These are phyloP conservation scores for Leucophora obtusa DNA, from an alignment of 2,888 invertebrate genomes.

Conservation along the genomic window DNA sequence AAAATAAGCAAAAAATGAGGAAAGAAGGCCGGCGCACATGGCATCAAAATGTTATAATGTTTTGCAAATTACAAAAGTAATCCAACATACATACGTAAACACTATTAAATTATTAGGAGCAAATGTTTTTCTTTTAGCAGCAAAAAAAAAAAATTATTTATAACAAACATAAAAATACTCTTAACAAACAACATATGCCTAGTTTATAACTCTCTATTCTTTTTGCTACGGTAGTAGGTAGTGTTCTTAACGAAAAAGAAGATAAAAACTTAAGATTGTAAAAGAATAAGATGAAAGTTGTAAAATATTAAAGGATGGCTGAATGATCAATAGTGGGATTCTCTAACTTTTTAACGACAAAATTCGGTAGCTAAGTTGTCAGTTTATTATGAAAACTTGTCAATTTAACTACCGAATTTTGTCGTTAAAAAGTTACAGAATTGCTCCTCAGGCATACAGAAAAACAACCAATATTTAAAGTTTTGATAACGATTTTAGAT, in stretches of 20 bases:
- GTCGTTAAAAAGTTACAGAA: no score
- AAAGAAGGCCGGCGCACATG: slow-evolving; percentile 46
- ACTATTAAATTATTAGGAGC: slow-evolving; percentile 1
- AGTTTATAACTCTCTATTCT: not conserved
- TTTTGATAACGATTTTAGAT: no score
- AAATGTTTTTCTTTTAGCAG: not conserved
- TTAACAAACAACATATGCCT: slow-evolving; percentile 33
- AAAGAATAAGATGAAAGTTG: not conserved
- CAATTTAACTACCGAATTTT: no score
- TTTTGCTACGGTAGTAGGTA: slow-evolving; percentile 20
- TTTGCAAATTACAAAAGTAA: slow-evolving; percentile 20
- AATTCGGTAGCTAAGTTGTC: no score
- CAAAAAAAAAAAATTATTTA: slow-evolving; percentile 18
- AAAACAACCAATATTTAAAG: no score
- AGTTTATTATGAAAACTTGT: no score
- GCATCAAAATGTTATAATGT: slow-evolving; percentile 47
- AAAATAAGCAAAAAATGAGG: slow-evolving; percentile 10
- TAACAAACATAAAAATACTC: slow-evolving; percentile 15
- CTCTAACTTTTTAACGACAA: no score
- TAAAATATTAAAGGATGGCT: slow-evolving; percentile 4
- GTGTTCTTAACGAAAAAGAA: not conserved
- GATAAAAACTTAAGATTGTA: not conserved
- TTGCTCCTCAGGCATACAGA: not conserved
- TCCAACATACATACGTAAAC: not conserved
- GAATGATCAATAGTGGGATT: no score